Percentiles rank a stretch among this genome's conserved stretches.
phyloP scores from a whole-genome alignment of 2,113 vertebrate species.

The Eonycteris spelaea region DNA sequence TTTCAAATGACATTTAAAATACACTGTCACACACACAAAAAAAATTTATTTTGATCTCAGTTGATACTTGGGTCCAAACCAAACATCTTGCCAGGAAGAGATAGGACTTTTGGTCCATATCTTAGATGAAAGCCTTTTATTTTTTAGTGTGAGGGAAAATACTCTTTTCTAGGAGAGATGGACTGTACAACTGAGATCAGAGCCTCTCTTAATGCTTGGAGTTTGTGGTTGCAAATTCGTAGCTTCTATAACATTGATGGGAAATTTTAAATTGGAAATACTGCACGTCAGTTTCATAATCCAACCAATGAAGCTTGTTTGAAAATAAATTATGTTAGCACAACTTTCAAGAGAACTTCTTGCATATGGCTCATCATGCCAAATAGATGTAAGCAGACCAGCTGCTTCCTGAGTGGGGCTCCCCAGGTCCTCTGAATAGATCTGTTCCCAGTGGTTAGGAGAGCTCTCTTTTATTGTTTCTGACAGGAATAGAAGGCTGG shows the following conservation, averaged over 20 bases:
- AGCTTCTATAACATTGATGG: background rate
- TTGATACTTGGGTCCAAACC: background rate
- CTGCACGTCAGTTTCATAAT: background rate
- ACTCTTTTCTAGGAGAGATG: background rate
- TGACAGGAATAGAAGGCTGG: constrained; percentile 66
- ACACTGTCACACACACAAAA: background rate
- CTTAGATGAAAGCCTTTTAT: constrained; percentile 7
- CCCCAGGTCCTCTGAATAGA: constrained; percentile 14
- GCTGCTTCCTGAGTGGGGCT: background rate
- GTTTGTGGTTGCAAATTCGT: constrained; percentile 6
- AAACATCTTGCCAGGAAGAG: background rate
- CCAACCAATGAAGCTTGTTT: constrained; percentile 11
- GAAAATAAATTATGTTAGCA: constrained; percentile 36
- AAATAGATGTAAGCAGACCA: constrained; percentile 54
- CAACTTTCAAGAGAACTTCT: constrained; percentile 25
- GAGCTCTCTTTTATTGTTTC: constrained; percentile 66
- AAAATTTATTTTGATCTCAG: constrained; percentile 33
- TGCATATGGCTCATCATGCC: background rate
- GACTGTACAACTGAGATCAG: background rate
- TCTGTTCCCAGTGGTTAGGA: constrained; percentile 41
- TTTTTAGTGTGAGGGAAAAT: constrained; percentile 14
- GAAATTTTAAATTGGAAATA: constrained; percentile 50
- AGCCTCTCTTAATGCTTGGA: background rate
- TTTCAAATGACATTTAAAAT: constrained; percentile 50
- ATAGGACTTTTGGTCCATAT: background rate